Evolutionary conservation across 2,888 invertebrate genomes (phyloP).

Genomic region (Scaptomyza parva): DNA sequence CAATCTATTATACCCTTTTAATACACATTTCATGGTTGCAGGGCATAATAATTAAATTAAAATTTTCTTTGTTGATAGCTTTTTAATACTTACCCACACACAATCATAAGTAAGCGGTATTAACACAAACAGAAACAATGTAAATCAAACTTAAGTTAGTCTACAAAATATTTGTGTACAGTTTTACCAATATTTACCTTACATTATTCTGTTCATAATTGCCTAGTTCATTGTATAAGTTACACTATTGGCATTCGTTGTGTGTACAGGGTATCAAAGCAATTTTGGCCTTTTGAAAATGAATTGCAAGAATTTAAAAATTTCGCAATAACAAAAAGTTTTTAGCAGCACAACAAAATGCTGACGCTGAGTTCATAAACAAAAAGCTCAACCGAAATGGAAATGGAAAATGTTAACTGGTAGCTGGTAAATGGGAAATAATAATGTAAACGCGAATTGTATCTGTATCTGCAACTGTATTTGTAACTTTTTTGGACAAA

Average conservation of each 20-base stretch:
- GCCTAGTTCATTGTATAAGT: too few species aligned
- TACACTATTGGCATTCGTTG: neutral
- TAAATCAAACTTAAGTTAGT: too few species aligned
- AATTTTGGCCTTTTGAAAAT: slow-evolving; percentile 26
- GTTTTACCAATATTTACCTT: too few species aligned
- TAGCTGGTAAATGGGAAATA: too few species aligned
- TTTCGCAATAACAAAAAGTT: slow-evolving; percentile 44
- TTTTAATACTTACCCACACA: neutral
- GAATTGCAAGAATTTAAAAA: slow-evolving; percentile 44
- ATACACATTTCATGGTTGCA: too few species aligned
- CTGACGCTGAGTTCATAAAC: slow-evolving; percentile 29
- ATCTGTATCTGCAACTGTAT: slow-evolving; percentile 28
- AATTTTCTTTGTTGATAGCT: neutral
- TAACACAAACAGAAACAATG: too few species aligned
- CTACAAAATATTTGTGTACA: too few species aligned
- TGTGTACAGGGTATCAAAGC: slow-evolving; percentile 20
- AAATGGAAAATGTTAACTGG: slow-evolving; percentile 36
- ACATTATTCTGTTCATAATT: too few species aligned
- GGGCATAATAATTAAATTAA: too few species aligned
- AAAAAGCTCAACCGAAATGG: slow-evolving; percentile 39
- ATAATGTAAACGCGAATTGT: slow-evolving; percentile 44
- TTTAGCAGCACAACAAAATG: slow-evolving; percentile 32
- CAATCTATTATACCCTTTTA: too few species aligned
- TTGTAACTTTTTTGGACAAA: slow-evolving; percentile 20
- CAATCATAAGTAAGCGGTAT: neutral